Evolutionary conservation across 2,113 vertebrate genomes (phyloP).

Genomic region (Rhombomys opimus): DNA sequence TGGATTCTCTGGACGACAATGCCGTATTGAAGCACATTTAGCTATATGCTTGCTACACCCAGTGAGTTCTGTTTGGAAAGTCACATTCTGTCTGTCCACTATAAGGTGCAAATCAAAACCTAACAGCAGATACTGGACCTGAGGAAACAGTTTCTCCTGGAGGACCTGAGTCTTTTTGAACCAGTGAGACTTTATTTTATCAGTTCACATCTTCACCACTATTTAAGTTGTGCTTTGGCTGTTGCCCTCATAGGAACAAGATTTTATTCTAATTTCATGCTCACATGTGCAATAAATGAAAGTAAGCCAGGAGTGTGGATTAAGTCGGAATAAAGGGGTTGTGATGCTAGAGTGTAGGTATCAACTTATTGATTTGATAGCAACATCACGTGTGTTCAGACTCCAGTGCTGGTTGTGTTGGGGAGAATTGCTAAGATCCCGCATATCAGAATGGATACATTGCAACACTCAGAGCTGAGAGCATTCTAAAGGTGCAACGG

Average conservation of each 20-base stretch:
- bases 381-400: not conserved
- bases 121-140: not conserved
- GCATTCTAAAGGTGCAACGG: too few species aligned
- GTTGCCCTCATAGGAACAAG: not conserved
- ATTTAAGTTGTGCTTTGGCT: not conserved
- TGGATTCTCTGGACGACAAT: not conserved
- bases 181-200: not conserved
- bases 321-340: not conserved
- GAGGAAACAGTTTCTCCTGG: not conserved
- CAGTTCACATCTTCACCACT: not conserved
- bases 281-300: not conserved
- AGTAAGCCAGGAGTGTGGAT: not conserved
- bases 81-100: not conserved
- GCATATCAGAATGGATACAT: not conserved
- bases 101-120: not conserved
- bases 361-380: not conserved
- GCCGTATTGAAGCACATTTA: not conserved
- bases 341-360: too few species aligned
- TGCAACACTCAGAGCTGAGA: not conserved
- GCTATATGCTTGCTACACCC: not conserved
- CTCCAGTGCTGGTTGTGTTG: rapidly evolving
- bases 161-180: not conserved
- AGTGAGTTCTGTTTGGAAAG: not conserved
- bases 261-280: not conserved
- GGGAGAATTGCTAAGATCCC: not conserved